Evolutionary conservation across 2,888 invertebrate species (phyloP), one percentile per base, ranked within the genome.

Genomic region (Stenchaetothrips biformis): DNA sequence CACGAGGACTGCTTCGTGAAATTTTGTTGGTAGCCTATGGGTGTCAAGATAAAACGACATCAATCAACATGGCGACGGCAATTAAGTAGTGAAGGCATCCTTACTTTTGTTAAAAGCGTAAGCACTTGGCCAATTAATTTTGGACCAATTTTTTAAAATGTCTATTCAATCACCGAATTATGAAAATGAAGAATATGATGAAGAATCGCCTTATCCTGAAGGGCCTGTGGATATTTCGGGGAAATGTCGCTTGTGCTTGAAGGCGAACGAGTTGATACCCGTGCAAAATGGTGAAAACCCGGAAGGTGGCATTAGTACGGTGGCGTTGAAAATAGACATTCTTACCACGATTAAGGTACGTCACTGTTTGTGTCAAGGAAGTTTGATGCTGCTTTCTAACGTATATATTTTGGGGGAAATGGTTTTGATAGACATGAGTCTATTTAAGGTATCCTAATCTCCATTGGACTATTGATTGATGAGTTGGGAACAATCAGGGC

Each of bases 261-360:
- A 25, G 21, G 25, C n/a, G 67, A 21, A 21, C 21, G 25, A n/a
- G 67, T 74, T 74, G 67, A 74, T 74, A 74, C 67, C 67, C 67
- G 67, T 74, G 67, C 67, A 74, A 74, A 53, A 13, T 53, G 53
- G 53, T 53, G 67, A 74, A 74, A 74, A 74, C 25, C 67, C 11
- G 67, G 67, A 25, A 25, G 67, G 25, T 21, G 21, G 11, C 25
- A 25, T 74, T 25, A 74, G 67, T 25, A 25, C 67, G 8, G 67
- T 74, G 67, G 67, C 67, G 67, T 74, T 74, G 67, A 74, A 74
- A 74, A 74, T 74, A 74, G 67, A 74, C 67, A 74, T 74, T 25
- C 67, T 74, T 21, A 74, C 67, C 21, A 74, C 67, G 21, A 25
- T 74, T 21, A 74, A 74, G 67, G 67, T 74, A 74, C 25, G 67